phyloP scores from a whole-genome alignment of 2,797 vertebrate genomes.

The Toxotes lorentzi region DNA sequence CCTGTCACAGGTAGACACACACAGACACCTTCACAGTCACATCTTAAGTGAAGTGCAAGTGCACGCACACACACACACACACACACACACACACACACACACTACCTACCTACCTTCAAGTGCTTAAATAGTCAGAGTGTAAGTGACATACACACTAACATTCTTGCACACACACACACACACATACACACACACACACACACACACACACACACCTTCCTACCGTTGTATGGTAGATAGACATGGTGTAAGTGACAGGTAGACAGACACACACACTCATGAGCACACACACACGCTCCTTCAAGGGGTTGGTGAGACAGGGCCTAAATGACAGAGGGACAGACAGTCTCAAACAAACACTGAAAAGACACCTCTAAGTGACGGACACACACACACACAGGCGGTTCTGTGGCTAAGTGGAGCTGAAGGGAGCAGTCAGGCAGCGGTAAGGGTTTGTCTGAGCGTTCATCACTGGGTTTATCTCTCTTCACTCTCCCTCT shows the following conservation, averaged over 20 bases:
- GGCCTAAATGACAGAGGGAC: constrained; percentile 80
- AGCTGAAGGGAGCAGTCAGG: constrained; percentile 94
- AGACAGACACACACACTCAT: constrained; percentile 47
- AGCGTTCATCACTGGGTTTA: constrained; percentile 96
- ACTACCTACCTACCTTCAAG: constrained; percentile 25
- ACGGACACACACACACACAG: constrained; percentile 62
- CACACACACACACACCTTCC: constrained; percentile 39
- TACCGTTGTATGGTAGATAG: constrained; percentile 55
- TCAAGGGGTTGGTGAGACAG: constrained; percentile 60
- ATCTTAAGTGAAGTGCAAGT: constrained; percentile 54
- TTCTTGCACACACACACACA: constrained; percentile 34
- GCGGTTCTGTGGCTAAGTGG: constrained; percentile 85
- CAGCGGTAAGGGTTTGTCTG: constrained; percentile 95
- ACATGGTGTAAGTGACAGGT: constrained; percentile 73
- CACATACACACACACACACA: constrained; percentile 41
- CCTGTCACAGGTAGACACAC: constrained; percentile 73
- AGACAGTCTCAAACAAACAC: constrained; percentile 79
- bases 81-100: constrained; percentile 32
- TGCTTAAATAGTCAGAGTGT: constrained; percentile 43
- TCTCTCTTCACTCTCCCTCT: constrained; percentile 84
- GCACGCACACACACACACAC: constrained; percentile 18
- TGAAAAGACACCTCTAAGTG: constrained; percentile 71
- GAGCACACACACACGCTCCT: constrained; percentile 48
- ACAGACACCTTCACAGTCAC: constrained; percentile 56
- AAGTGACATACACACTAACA: constrained; percentile 55